Conservation (phyloP, 2,113 vertebrate species). For the Chiloscyllium plagiosum region DNA sequence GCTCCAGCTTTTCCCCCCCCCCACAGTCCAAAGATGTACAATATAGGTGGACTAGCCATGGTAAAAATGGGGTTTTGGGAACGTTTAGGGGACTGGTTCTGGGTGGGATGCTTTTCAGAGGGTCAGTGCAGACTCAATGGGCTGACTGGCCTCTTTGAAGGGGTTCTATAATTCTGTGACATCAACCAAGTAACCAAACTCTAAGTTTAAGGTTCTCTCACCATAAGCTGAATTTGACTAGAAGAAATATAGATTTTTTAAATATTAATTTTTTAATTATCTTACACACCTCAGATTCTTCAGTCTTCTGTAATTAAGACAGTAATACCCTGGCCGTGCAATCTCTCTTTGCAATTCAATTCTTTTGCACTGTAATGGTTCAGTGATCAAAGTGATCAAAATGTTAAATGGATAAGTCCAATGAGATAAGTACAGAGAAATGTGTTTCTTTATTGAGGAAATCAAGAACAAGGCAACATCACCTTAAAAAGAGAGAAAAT, state of each 20-base stretch:
- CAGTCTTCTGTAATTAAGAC: not conserved
- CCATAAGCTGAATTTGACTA: not conserved
- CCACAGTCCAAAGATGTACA: too few relatives aligned
- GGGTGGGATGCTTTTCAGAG: too few relatives aligned
- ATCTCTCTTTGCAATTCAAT: not conserved
- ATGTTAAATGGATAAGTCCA: not conserved
- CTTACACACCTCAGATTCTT: not conserved
- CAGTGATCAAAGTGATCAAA: not conserved
- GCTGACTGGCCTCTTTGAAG: too few relatives aligned
- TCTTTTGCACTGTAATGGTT: not conserved
- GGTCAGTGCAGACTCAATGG: too few relatives aligned
- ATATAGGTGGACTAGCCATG: too few relatives aligned
- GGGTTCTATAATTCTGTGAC: too few relatives aligned
- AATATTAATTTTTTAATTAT: not conserved
- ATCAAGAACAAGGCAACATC: not conserved
- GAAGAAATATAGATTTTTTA: not conserved
- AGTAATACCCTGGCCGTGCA: too few relatives aligned
- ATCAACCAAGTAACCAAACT: not conserved
- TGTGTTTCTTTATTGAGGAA: not conserved
- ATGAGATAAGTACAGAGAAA: not conserved
- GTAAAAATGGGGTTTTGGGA: too few relatives aligned
- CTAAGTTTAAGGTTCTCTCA: not conserved
- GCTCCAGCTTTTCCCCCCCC: too few relatives aligned
- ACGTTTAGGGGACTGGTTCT: too few relatives aligned
- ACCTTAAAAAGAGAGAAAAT: not conserved